These are phyloP conservation scores for Saccopteryx bilineata DNA, from an alignment of 2,113 vertebrate species.

Conservation along the genomic window DNA sequence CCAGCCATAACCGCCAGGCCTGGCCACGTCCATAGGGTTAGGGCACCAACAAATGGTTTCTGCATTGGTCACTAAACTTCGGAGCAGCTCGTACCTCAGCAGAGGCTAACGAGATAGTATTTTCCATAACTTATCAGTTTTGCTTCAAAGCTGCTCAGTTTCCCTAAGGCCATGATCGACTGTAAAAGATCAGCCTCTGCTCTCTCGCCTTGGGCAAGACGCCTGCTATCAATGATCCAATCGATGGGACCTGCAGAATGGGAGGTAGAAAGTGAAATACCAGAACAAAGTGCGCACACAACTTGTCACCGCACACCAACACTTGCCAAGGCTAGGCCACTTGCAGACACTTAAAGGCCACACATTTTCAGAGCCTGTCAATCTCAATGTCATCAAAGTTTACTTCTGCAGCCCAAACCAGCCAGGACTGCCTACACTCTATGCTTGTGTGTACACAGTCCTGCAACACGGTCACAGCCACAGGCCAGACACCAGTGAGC, in stretches of 20 bases:
- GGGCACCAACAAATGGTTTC: neutral
- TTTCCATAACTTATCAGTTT: slow-evolving; percentile 16
- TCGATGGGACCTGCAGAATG: too few relatives aligned
- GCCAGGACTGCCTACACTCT: neutral
- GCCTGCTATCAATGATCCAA: too few relatives aligned
- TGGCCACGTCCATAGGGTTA: neutral
- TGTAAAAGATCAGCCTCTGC: too few relatives aligned
- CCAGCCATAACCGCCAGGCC: neutral
- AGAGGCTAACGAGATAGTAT: slow-evolving; percentile 3
- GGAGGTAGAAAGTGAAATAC: neutral
- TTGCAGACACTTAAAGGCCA: neutral
- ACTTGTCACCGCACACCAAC: neutral
- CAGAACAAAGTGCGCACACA: neutral
- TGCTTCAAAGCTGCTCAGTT: slow-evolving; percentile 34
- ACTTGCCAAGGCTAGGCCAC: neutral
- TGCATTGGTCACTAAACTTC: neutral
- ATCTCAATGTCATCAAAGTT: neutral
- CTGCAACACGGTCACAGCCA: neutral
- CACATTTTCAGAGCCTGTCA: neutral
- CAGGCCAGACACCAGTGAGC: neutral
- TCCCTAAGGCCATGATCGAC: neutral
- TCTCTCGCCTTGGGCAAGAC: too few relatives aligned
- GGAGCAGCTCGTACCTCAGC: neutral
- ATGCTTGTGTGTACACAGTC: neutral
- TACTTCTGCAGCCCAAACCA: neutral